Percentiles rank a stretch among this genome's conserved stretches.
These are phyloP conservation scores for Pyrgus malvae DNA, from an alignment of 2,888 invertebrate genomes.

Conservation along the genomic window DNA sequence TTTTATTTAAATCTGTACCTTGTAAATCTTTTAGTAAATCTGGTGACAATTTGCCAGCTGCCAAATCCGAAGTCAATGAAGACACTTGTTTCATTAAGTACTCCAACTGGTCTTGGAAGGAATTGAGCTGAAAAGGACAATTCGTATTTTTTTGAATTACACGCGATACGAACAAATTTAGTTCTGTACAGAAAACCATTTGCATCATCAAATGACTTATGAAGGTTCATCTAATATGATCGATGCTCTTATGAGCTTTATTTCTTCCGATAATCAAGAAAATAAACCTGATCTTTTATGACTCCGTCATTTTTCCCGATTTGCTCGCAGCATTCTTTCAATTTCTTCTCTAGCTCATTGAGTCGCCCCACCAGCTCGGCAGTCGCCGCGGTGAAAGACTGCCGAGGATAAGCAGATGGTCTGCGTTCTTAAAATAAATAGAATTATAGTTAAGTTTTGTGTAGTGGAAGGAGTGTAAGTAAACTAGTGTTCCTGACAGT, in stretches of 20 bases:
- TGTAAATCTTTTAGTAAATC: constrained; percentile 64
- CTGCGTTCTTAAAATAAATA: constrained; percentile 21
- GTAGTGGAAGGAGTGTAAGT: no score
- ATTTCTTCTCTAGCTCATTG: constrained; percentile 51
- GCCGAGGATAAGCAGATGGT: constrained; percentile 30
- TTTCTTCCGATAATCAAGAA: no score
- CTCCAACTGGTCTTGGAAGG: constrained; percentile 74
- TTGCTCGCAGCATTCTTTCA: constrained; percentile 55
- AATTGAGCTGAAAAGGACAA: constrained; percentile 53
- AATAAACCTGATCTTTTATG: constrained; percentile 56
- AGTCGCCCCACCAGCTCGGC: constrained; percentile 46
- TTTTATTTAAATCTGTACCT: constrained; percentile 44
- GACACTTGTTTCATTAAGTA: constrained; percentile 64
- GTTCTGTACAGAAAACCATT: no score
- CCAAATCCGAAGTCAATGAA: constrained; percentile 37
- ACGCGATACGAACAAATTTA: no score
- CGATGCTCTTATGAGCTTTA: no score
- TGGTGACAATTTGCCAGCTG: constrained; percentile 50
- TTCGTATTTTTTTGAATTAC: no score
- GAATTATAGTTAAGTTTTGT: background rate
- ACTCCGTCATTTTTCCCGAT: constrained; percentile 48
- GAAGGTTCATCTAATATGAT: no score
- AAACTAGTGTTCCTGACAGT: no score
- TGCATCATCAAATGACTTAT: no score
- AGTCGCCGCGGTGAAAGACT: constrained; percentile 28